These are phyloP conservation scores for Subanguina moxae DNA, from an alignment of 1,140 invertebrate genomes.

Conservation along the genomic window DNA sequence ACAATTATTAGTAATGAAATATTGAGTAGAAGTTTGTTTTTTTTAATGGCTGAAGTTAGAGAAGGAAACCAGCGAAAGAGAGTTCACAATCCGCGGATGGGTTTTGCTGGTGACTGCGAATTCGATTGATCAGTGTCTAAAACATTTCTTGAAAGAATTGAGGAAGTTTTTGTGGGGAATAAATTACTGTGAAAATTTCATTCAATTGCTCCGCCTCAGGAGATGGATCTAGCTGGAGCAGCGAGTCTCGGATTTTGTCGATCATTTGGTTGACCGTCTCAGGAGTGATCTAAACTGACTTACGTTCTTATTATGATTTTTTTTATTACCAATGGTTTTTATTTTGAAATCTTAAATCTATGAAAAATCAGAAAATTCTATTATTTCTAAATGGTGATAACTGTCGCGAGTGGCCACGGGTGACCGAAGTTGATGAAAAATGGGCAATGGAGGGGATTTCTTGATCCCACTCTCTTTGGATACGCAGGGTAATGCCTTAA, in stretches of 20 bases:
- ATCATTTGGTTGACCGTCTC: conserved; percentile 80
- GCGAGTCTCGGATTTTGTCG: conserved; percentile 81
- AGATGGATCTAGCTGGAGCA: conserved; percentile 83
- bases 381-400: too few species aligned
- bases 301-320: conserved; percentile 26
- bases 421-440: conserved; percentile 13
- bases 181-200: conserved; percentile 32
- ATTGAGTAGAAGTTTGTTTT: neutral
- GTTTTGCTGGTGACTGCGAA: conserved; percentile 19
- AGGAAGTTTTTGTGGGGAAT: neutral
- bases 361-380: too few species aligned
- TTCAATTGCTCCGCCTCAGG: conserved; percentile 78
- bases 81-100: conserved; percentile 10
- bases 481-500: too few species aligned
- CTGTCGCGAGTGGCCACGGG: too few species aligned
- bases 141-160: neutral
- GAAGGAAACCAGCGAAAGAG: conserved; percentile 8
- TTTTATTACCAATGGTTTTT: neutral
- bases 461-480: too few species aligned
- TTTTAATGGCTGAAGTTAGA: neutral
- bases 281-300: conserved; percentile 66
- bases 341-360: too few species aligned
- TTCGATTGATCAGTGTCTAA: conserved; percentile 5
- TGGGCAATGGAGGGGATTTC: too few species aligned
- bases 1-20: too few species aligned